Conservation (phyloP, 2,888 invertebrate species). For the Drosophila prolongata region DNA sequence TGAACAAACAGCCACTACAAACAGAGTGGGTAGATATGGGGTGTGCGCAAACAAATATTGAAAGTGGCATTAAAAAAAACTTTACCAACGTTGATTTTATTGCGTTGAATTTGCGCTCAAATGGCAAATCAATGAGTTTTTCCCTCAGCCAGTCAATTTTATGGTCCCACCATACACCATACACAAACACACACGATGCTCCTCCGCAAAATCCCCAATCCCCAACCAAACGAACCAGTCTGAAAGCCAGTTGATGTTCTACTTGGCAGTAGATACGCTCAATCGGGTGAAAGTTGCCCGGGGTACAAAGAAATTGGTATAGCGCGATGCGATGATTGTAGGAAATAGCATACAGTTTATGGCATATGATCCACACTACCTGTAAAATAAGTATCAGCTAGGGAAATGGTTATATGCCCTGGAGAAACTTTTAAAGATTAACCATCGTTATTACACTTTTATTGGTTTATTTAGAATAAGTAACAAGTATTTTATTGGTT, state of each 20-base stretch:
- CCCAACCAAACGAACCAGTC: conserved; percentile 23
- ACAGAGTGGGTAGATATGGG: conserved; percentile 20
- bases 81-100: conserved; percentile 75
- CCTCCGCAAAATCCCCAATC: background rate
- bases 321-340: conserved; percentile 14
- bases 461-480: too few species aligned
- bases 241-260: conserved; percentile 44
- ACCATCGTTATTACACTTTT: too few species aligned
- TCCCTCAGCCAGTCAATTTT: conserved; percentile 75
- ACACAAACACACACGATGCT: conserved; percentile 31
- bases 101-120: conserved; percentile 79
- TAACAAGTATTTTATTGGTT: too few species aligned
- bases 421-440: background rate
- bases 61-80: conserved; percentile 73
- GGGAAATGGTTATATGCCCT: background rate
- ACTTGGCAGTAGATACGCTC: conserved; percentile 40
- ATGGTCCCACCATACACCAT: conserved; percentile 49
- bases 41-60: conserved; percentile 73
- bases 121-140: conserved; percentile 80
- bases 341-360: conserved; percentile 26
- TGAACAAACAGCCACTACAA: conserved; percentile 30
- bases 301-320: conserved; percentile 24
- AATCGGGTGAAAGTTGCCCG: conserved; percentile 36
- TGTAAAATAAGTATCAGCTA: conserved; percentile 12
- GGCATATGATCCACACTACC: conserved; percentile 19